Base-by-base conservation (phyloP, 2,797 vertebrate species). In the Neomorphus geoffroyi region DNA sequence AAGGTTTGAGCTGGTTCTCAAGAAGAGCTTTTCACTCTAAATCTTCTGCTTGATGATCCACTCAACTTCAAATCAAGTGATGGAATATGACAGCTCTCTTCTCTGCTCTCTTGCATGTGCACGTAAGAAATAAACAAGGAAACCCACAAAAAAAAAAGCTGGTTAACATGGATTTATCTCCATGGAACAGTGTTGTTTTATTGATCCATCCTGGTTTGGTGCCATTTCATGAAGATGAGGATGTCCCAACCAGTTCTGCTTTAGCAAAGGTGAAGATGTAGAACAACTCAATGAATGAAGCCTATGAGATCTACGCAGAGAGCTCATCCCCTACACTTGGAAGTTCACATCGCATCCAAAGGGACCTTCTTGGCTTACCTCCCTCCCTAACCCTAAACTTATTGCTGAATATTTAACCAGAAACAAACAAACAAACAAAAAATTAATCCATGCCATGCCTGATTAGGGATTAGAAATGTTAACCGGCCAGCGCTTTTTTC, bases 381-480 rank as follows among this genome's bases (percentile, higher is more conserved):
- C 60, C 61, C 46, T 79, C 23, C 75, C 66, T 57, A 39, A 19
- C 65, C 51, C 33, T 77, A 53, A 72, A 64, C 48, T 43, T n/a
- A 33, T 13, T 46, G 56, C 51, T 62, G 71, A 72, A 71, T 46
- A 72, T 91, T 94, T 85, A 82, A 73, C 51, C 65, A 79, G 60
- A 54, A 77, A 28, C 11, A 16, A 89, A 71, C 11, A 16, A 89
- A 71, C 23, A 33, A 67, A 83, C 57, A 30, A 41, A 72, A 60
- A 46, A 90, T 46, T 64, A 96, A 92, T 85, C 71, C 80, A 18
- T 7, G 32, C 51, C 86, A 9, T 75, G 80, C 57, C 93, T 66
- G 60, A 93, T 86, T 35, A 90, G 91, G 95, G 94, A 97, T 97
- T 97, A 97, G 93, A 93, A 95, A 95, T 95, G 84, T 95, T 96